Evolutionary conservation across 1,140 invertebrate species (phyloP), one percentile per base, ranked within the genome.

Genomic region (Papilio glaucus): DNA sequence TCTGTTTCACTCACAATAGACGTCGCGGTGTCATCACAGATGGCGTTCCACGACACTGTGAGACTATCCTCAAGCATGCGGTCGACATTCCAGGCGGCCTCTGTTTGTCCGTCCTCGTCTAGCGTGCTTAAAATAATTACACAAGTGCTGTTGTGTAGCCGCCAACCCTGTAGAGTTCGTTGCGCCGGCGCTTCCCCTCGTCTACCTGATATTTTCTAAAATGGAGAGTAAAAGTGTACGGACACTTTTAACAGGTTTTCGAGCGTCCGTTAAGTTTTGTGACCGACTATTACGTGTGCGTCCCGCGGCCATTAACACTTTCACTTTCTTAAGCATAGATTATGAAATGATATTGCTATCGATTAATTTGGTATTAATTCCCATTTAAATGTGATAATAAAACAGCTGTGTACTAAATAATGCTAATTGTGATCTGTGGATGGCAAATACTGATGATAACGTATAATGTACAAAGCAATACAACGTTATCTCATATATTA

Each of bases 51-150:
- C 38, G 38, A 69, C 71, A 68, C 60, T 73, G 71, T 76, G 57
- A 73, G 78, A 71, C 72, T 49, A 74, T 77, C 74, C 73, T 81
- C 77, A 77, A 72, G 78, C 75, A 82, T 74, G 77, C 74, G 75
- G 83, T 81, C 82, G 76, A 80, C 85, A 89, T 89, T 86, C 85
- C 88, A 81, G 72, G 71, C 70, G 65, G 81, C 79, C 72, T 75
- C 75, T 88, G 84, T 87, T 89, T 90, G 79, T 77, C 74, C 80
- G 83, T 84, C 81, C 81, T 77, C 76, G 78, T 85, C 85, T 85
- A 87, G 86, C 78, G 79, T 75, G 86, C 87, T 89, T 89, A 92
- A 90, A 89, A 92, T 92, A 89, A 90, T 92, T 90, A 89, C 85
- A 90, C 87, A 89, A 89, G 90, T 92, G 83, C 65, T 75, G 81